Percentiles rank a stretch among this genome's conserved stretches.
phyloP scores from a whole-genome alignment of 2,888 invertebrate species.

The Phasia obesa region DNA sequence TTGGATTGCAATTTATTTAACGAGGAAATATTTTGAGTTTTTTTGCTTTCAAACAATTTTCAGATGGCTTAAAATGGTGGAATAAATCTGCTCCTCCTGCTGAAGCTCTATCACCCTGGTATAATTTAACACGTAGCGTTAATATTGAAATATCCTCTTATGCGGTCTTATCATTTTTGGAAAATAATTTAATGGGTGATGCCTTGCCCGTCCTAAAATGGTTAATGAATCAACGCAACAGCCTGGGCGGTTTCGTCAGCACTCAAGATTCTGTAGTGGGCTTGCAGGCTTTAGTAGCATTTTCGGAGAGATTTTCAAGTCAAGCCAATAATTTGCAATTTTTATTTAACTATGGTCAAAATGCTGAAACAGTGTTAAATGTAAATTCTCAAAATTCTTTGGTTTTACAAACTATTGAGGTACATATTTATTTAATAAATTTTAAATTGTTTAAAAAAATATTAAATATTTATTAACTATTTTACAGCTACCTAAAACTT shows the following conservation, averaged over 20 bases:
- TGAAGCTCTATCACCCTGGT: conserved; percentile 87
- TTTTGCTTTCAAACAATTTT: not conserved
- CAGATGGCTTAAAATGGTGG: conserved; percentile 91
- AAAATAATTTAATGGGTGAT: conserved; percentile 81
- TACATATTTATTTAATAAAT: conserved; percentile 79
- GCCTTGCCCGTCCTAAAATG: conserved; percentile 86
- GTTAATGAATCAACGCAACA: conserved; percentile 87
- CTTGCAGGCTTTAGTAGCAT: conserved; percentile 86
- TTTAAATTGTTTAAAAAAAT: no score
- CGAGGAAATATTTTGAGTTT: not conserved
- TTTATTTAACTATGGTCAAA: conserved; percentile 84
- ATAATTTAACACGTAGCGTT: conserved; percentile 86
- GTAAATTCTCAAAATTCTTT: conserved; percentile 91
- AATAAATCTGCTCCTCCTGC: conserved; percentile 85
- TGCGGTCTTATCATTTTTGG: conserved; percentile 89
- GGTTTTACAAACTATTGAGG: conserved; percentile 91
- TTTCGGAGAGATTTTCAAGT: conserved; percentile 84
- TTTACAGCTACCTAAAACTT: conserved; percentile 79
- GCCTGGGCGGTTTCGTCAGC: conserved; percentile 88
- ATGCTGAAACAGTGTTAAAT: conserved; percentile 84
- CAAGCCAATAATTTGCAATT: conserved; percentile 84
- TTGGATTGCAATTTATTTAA: not conserved
- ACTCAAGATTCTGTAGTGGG: conserved; percentile 92
- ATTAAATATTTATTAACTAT: not conserved
- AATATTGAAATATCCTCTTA: conserved; percentile 94